Base-by-base conservation (phyloP, 2,888 invertebrate species). In the Panopea generosa region DNA sequence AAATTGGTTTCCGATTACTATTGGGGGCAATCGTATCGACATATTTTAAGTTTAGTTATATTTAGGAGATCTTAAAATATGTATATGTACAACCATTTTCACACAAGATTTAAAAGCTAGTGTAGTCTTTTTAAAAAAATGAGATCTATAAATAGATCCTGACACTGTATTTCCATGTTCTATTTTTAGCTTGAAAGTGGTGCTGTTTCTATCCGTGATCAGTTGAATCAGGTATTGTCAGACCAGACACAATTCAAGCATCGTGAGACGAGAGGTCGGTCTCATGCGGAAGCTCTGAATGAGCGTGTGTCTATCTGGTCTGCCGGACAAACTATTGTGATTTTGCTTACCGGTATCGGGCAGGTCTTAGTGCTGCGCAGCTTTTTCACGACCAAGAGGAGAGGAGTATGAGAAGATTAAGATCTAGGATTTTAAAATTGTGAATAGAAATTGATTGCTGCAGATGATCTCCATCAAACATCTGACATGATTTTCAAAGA, bases 201-300 rank as follows among this genome's bases (percentile, higher is more conserved):
- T 11, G 95, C 97, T 3, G 96, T 96, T 91, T 96, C 96, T 92
- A 96, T 98, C 81, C 98, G 99, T 92, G 97, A 97, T 91, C 95
- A 96, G 76, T 94, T 99, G 57, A 97, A 96, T 88, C 95, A 95
- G 81, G 96, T 99, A 66, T 94, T 98, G 80, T 99, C 99, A 93
- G 97, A 96, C 90, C 99, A 99, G 94, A 99, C 99, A 4, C 99
- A 99, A 93, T 98, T 99, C 93, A 95, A 98, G 72, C 93, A 99
- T 76, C 94, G 98, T 62, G 99, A 99, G 93, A 96, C 99, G 1
- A 98, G 98, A 92, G 96, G 98, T 60, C 95, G 99, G 62, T 98
- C 97, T 90, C 95, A 98, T 72, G 99, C 99, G 0, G 99, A 99
- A 93, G 98, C 99, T 91, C 94, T 99, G 65, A 99, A 99, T 89